Conservation (phyloP, 2,797 vertebrate species). For the Vespertilio murinus region DNA sequence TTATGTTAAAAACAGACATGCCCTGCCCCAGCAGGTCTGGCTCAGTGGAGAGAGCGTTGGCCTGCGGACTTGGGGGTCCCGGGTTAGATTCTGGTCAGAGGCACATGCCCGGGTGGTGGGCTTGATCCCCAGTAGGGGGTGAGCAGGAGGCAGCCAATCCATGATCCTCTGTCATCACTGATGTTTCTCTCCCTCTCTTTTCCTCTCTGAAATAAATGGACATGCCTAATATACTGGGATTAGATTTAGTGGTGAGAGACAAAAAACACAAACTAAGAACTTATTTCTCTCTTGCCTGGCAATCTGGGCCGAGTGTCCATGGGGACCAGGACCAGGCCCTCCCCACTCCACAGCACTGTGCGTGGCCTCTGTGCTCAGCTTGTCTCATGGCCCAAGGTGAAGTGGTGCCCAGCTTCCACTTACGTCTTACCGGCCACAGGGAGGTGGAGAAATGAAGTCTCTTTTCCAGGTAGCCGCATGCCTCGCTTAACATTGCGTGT, state of each 20-base stretch:
- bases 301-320: fast-evolving
- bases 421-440: not conserved
- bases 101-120: not conserved
- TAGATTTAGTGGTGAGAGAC: not conserved
- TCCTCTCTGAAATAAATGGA: not conserved
- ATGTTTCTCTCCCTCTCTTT: not conserved
- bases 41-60: not conserved
- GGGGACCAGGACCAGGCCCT: not conserved
- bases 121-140: not conserved
- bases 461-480: not conserved
- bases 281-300: not conserved
- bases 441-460: not conserved
- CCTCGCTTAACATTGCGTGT: not conserved
- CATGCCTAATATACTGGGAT: not conserved
- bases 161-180: not conserved
- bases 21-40: not conserved
- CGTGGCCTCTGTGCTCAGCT: not conserved
- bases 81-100: not conserved
- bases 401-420: not conserved
- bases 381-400: not conserved
- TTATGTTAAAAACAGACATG: not conserved
- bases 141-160: not conserved
- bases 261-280: not conserved
- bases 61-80: fast-evolving
- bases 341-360: not conserved